phyloP scores from a whole-genome alignment of 2,888 invertebrate genomes.

The Netelia virgata region DNA sequence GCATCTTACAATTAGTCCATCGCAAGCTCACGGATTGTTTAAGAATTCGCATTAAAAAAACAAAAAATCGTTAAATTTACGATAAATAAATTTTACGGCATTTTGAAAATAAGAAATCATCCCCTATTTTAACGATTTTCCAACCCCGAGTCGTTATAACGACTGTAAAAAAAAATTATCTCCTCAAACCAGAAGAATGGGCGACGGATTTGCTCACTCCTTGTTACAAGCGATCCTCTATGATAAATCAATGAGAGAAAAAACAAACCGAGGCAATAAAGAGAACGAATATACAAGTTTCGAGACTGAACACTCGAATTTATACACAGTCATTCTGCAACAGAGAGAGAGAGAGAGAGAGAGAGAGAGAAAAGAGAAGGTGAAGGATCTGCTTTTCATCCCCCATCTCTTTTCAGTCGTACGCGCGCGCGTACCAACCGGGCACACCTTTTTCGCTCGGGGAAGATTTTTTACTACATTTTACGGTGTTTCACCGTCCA shows the following conservation, averaged over 20 bases:
- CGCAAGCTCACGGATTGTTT: no score
- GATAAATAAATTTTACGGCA: neutral
- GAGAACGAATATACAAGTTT: neutral
- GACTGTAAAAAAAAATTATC: neutral
- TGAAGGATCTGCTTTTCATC: constrained; percentile 22
- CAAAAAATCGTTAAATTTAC: neutral
- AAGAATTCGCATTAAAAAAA: neutral
- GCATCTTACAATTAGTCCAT: no score
- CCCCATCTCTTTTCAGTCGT: constrained; percentile 28
- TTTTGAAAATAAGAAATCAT: neutral
- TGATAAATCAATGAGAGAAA: constrained; percentile 42
- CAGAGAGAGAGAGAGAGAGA: constrained; percentile 11
- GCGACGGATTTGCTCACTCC: neutral
- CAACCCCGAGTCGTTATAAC: neutral
- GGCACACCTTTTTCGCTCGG: constrained; percentile 60
- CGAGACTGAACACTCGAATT: constrained; percentile 12
- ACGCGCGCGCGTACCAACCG: constrained; percentile 43
- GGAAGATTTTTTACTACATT: constrained; percentile 76
- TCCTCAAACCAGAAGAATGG: neutral
- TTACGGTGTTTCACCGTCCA: constrained; percentile 78
- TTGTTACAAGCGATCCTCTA: neutral
- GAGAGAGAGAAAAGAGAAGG: neutral
- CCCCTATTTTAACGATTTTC: neutral
- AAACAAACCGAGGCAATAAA: neutral
- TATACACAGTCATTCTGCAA: neutral